Base-by-base conservation (phyloP, 2,113 vertebrate genomes). In the Neolamprologus ventralis region DNA sequence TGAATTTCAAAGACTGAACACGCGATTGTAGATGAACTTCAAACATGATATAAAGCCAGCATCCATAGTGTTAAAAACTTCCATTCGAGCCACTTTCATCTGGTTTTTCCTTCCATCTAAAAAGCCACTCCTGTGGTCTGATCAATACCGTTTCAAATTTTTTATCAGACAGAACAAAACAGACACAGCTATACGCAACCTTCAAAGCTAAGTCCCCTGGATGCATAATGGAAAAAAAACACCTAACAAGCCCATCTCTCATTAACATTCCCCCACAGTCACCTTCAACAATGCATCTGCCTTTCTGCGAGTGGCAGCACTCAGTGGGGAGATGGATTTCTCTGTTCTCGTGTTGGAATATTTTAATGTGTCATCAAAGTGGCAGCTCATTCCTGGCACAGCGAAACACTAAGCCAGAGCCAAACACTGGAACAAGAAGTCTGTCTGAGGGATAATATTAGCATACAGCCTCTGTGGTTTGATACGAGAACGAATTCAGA, bases 351-450 rank as follows among this genome's bases (percentile, higher is more conserved):
- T 83, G 89, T 90, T 81, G 79, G 87, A 89, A 88, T 91, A 91
- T 93, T 88, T 89, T 75, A 93, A 93, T 54, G 90, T 87, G 88
- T 91, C 90, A 91, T 92, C 91, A 87, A 91, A 91, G 90, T 68
- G 89, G 85, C 85, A 80, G 91, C 90, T 87, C 89, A 81, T 88
- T 85, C 68, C 82, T 85, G 90, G 89, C 84, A 75, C 87, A 17
- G 80, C 6, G 65, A 82, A 84, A 82, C 86, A 55, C 81, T 87
- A 83, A 90, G 85, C 85, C 45, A 4, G 45, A 75, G 85, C 83
- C 87, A 90, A 92, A 90, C 90, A 68, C 57, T 54, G 85, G 49
- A 81, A 87, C 75, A 49, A 87, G 60, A 60, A 71, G 53, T 83
- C 65, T 84, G 90, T 88, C 80, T 88, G 91, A 86, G 87, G 88